Conservation (phyloP, 2,888 invertebrate species). For the Trichogramma dendrolimi region DNA sequence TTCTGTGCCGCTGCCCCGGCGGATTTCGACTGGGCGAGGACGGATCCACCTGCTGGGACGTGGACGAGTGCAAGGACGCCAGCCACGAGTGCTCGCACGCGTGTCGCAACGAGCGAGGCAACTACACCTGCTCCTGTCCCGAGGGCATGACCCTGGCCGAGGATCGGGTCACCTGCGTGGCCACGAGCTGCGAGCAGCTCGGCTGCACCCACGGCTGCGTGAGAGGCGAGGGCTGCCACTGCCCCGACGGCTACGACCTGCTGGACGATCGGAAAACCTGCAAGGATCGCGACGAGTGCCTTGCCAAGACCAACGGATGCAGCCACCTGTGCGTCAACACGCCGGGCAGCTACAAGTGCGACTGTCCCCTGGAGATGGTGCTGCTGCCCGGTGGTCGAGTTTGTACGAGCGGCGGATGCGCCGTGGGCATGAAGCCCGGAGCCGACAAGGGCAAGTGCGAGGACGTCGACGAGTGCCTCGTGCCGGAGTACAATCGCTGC, state of each 20-base stretch:
- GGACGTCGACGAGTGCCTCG: slow-evolving; percentile 50
- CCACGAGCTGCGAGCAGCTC: slow-evolving; percentile 33
- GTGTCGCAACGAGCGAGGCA: slow-evolving; percentile 57
- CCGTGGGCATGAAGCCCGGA: slow-evolving; percentile 32
- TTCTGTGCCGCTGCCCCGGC: slow-evolving; percentile 55
- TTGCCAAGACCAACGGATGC: slow-evolving; percentile 51
- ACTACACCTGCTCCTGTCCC: slow-evolving; percentile 56
- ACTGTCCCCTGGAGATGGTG: slow-evolving; percentile 37
- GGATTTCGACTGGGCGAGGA: slow-evolving; percentile 52
- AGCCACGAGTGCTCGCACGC: slow-evolving; percentile 56
- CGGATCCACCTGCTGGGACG: slow-evolving; percentile 51
- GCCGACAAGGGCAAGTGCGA: slow-evolving; percentile 37
- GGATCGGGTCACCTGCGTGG: slow-evolving; percentile 32
- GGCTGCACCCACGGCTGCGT: slow-evolving; percentile 54
- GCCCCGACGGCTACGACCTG: slow-evolving; percentile 52
- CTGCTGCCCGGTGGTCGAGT: slow-evolving; percentile 49
- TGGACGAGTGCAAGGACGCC: slow-evolving; percentile 57
- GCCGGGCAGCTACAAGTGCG: slow-evolving; percentile 48
- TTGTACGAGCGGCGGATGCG: slow-evolving; percentile 40
- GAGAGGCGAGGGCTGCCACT: slow-evolving; percentile 57
- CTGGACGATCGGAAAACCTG: slow-evolving; percentile 49
- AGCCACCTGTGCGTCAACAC: slow-evolving; percentile 41
- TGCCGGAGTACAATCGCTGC: slow-evolving; percentile 52
- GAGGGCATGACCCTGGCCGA: slow-evolving; percentile 42
- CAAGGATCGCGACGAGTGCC: slow-evolving; percentile 50